Evolutionary conservation across 1,140 invertebrate species (phyloP), one percentile per base, ranked within the genome.

Genomic region (Apis dorsata): DNA sequence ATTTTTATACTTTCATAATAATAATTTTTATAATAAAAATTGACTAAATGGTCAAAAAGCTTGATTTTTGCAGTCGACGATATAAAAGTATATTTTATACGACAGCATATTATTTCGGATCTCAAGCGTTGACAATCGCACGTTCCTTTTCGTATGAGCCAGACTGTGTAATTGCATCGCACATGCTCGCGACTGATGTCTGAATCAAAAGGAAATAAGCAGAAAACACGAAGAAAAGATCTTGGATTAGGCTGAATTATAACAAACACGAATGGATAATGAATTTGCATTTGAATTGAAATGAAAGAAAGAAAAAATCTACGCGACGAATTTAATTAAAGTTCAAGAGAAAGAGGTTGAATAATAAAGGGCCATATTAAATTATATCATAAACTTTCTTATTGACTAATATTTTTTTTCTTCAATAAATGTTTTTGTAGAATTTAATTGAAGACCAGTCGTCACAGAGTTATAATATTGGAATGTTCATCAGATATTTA

Each of bases 71-170:
- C 5, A 68, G 15, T 19, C 44, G 21, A 51, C 21, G 8, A 44
- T 44, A 44, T 5, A 44, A 44, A 44, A 44, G 34, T 44, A 44
- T 44, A 44, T 44, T 0, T 44, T 44, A 44, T 8, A 70, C 44
- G 68, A 63, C 12, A 75, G 44, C 21, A 15, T 49, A 63, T 75
- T 62, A 44, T 34, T 44, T n/a, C 5, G 34, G 59, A 74, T 74
- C 62, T 71, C 51, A 59, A 28, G 15, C 59, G 77, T 51, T 76
- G 74, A 86, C 85, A 86, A 88, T 84, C 74, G 79, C 77, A 88
- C 90, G 86, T 92, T 93, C 91, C 91, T 90, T 93, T 93, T 93
- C 92, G 88, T 90, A 85, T 73, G 91, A 91, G 92, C 85, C 92
- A 92, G 92, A 92, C 89, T 92, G 90, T 93, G 91, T 92, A 93